Base-by-base conservation (phyloP, 2,113 vertebrate species). In the Camelus bactrianus region DNA sequence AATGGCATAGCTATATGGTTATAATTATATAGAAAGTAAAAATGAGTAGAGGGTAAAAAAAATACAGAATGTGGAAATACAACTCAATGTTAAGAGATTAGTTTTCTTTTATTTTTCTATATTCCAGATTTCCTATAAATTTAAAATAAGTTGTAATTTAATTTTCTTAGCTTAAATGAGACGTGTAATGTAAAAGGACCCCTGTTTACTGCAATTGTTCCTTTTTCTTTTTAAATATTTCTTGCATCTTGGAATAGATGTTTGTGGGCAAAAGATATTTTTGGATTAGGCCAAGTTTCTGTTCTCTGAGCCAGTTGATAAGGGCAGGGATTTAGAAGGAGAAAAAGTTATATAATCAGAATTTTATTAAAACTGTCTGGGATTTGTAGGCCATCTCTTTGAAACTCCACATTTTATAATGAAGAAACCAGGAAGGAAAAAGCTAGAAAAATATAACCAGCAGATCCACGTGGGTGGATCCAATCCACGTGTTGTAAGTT, bases 291-390 rank as follows among this genome's bases (percentile, higher is more conserved):
- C 93, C 92, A 97, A 96, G 96, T 96, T 97, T 97, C 96, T 97
- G 46, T 94, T 95, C 82, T 97, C 96, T 98, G 73, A 97, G 91
- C 48, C 48, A 93, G 77, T 93, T 98, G 97, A 97, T 97, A 98
- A 97, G 80, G 58, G 50, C 73, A 95, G 82, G 94, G 91, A 95
- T 96, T 97, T 96, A 97, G 91, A 96, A 97, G 69, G 80, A 89
- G 67, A 85, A 97, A 92, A 80, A 88, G 42, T 94, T 95, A 91
- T 70, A 94, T 96, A 97, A 98, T 96, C 85, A 97, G 89, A 94
- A 97, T 97, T 97, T 96, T 97, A 97, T 97, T 98, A 96, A 95
- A 97, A 95, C 77, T 94, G 72, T 94, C 94, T 96, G 86, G 85
- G 95, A 97, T 97, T 97, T 97, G 94, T 89, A 96, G 93, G 96